Evolutionary conservation across 2,113 vertebrate species (phyloP).

Genomic region (Datnioides undecimradiatus): DNA sequence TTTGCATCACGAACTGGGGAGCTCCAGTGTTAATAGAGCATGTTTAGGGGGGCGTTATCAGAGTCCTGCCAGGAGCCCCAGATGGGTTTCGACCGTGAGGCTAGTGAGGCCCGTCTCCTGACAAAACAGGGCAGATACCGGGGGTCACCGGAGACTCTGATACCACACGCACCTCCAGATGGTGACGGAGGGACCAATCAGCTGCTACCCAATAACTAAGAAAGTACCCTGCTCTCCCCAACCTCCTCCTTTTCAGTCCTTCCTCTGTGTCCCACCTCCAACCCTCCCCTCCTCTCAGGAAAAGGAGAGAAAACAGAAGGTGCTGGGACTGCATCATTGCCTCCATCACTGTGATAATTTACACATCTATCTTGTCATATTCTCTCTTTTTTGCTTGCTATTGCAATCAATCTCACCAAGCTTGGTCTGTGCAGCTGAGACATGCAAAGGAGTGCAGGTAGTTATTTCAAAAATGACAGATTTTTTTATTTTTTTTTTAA

Average conservation of each 20-base stretch:
- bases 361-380: slow-evolving; percentile 99
- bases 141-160: slow-evolving; percentile 84
- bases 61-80: slow-evolving; percentile 78
- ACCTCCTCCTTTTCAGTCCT: slow-evolving; percentile 36
- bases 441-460: slow-evolving; percentile 76
- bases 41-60: slow-evolving; percentile 79
- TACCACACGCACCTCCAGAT: slow-evolving; percentile 88
- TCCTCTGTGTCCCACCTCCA: slow-evolving; percentile 64
- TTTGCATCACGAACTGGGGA: slow-evolving; percentile 42
- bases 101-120: slow-evolving; percentile 80
- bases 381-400: slow-evolving; percentile 92
- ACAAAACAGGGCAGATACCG: slow-evolving; percentile 92
- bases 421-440: slow-evolving; percentile 86
- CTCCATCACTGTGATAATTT: slow-evolving; percentile 99
- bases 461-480: slow-evolving; percentile 70
- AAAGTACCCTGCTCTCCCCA: slow-evolving; percentile 82
- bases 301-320: slow-evolving; percentile 95
- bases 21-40: slow-evolving; percentile 48
- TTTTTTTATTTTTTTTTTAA: slow-evolving; percentile 5
- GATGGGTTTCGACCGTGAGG: slow-evolving; percentile 77
- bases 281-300: slow-evolving; percentile 77
- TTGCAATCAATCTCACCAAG: slow-evolving; percentile 96
- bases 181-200: slow-evolving; percentile 90
- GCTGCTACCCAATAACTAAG: slow-evolving; percentile 87
- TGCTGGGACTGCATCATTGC: slow-evolving; percentile 99